These are phyloP conservation scores for Elysia crispata DNA, from an alignment of 2,888 invertebrate species.

Conservation along the genomic window DNA sequence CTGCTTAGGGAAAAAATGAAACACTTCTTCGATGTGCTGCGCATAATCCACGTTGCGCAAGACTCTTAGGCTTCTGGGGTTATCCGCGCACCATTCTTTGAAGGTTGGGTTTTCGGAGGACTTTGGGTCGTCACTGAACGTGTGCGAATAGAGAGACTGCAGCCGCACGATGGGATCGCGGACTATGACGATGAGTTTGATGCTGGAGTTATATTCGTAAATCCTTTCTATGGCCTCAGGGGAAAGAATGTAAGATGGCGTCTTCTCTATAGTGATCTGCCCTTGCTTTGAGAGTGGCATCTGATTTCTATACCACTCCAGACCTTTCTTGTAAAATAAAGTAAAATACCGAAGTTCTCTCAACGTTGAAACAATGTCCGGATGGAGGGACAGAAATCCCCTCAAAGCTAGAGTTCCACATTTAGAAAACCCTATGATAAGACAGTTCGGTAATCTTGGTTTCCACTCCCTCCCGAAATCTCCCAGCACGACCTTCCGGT, in stretches of 20 bases:
- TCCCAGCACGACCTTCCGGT: too few relatives aligned
- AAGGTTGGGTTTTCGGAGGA: too few relatives aligned
- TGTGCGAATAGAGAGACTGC: constrained; percentile 82
- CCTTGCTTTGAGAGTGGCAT: not conserved
- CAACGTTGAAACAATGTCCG: constrained; percentile 91
- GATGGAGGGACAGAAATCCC: constrained; percentile 77
- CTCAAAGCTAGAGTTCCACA: constrained; percentile 78
- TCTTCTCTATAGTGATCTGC: not conserved
- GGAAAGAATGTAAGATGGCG: not conserved
- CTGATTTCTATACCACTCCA: constrained; percentile 92
- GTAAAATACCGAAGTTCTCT: constrained; percentile 99
- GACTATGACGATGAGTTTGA: constrained; percentile 1
- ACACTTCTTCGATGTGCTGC: too few relatives aligned
- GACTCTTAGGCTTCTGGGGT: too few relatives aligned
- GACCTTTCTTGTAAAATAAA: constrained; percentile 92
- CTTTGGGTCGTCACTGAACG: too few relatives aligned
- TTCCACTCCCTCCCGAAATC: too few relatives aligned
- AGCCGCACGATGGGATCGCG: not conserved
- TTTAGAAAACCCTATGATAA: constrained; percentile 78
- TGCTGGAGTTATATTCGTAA: not conserved
- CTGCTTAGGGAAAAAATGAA: too few relatives aligned
- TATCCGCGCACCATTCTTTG: too few relatives aligned
- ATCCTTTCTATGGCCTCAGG: not conserved
- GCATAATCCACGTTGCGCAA: too few relatives aligned
- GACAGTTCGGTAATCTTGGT: constrained; percentile 73